Base-by-base conservation (phyloP, 2,888 invertebrate genomes). In the Epinotia nisella region DNA sequence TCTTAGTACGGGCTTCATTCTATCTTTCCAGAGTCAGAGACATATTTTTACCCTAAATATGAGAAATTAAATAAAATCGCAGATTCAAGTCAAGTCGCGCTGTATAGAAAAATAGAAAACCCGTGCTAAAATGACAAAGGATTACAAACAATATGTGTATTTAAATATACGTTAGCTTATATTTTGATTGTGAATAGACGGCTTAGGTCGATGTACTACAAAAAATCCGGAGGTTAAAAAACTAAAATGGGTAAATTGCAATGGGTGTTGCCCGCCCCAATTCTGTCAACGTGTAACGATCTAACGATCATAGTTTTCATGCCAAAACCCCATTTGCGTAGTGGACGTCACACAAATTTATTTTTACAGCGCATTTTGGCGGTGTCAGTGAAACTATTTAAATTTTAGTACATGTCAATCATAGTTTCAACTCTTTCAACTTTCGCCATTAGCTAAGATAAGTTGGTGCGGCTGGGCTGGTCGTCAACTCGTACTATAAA, bases 231-330 rank as follows among this genome's bases (percentile, higher is more conserved):
- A 49, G 55, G 53, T 55, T 56, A 49, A 67, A 24, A 61, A 72
- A 58, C 58, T 24, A 45, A 67, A 72, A 45, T 49, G 56, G 67
- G 60, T 49, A 61, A 67, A 72, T 55, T 62, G 66, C 53, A 45
- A 56, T 51, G 65, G 45, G 66, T 67, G 55, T 61, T 67, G 55
- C 67, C 61, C 55, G 61, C 29, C 45, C 66, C 45, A 55, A 21
- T 67, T 71, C 39, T 61, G 45, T 67, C 61, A 67, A 45, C 19
- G 29, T n/a, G 39, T 21, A 55, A 21, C 51, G 0, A 45, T 59
- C 7, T 61, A 45, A 35, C 70, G 15, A 56, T 4, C 53, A 17
- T 53, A 24, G 17, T 60, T 60, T 60, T 45, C 55, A 61, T 67
- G 67, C 71, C 71, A 56, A 55, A 67, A 71, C 21, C 13, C 59